Conservation (phyloP, 2,113 vertebrate genomes). For the Hippocampus zosterae region DNA sequence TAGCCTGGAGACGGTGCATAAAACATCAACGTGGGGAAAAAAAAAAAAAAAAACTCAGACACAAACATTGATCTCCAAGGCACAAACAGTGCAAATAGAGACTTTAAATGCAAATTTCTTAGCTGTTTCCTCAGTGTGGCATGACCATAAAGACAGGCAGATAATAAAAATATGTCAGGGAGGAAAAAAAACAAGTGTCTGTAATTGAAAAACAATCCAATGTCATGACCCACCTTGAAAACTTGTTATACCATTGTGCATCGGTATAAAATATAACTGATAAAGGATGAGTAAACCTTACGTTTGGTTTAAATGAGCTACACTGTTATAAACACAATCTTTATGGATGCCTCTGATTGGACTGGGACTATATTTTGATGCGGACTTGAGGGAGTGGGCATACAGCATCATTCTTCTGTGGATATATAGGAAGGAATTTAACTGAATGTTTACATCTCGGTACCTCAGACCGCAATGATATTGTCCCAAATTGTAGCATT, state of each 20-base stretch:
- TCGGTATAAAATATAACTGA: neutral
- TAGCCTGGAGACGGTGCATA: conserved; percentile 36
- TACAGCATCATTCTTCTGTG: too few species aligned
- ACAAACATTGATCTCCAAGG: conserved; percentile 33
- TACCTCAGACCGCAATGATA: too few species aligned
- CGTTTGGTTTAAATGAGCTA: neutral
- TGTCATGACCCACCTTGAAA: too few species aligned
- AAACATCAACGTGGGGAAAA: conserved; percentile 29
- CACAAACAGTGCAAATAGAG: conserved; percentile 35
- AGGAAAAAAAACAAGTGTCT: too few species aligned
- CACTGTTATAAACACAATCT: neutral
- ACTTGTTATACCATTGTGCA: neutral
- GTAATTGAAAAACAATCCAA: neutral
- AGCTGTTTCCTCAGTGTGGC: neutral
- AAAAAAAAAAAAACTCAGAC: conserved; percentile 23
- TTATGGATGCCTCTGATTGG: neutral
- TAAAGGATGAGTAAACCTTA: neutral
- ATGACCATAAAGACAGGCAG: neutral
- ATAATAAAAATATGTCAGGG: neutral
- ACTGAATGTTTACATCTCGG: too few species aligned
- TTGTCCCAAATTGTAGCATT: too few species aligned
- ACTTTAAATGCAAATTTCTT: conserved; percentile 16
- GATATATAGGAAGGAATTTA: too few species aligned
- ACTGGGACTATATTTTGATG: too few species aligned
- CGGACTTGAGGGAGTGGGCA: too few species aligned